phyloP scores from a whole-genome alignment of 2,113 vertebrate species.

The Pycnonotus jocosus region DNA sequence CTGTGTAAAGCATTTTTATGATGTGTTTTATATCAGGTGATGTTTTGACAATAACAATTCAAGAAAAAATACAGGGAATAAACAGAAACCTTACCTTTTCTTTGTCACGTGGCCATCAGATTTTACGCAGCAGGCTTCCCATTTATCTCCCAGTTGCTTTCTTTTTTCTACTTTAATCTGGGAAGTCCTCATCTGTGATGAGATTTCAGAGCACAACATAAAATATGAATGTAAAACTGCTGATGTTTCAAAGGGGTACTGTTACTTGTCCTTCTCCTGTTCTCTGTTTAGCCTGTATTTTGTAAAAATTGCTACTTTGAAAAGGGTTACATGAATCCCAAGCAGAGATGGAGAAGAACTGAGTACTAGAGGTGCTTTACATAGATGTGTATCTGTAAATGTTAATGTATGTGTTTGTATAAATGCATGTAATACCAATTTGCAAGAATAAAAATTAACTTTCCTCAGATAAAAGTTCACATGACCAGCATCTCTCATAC shows the following conservation, averaged over 20 bases:
- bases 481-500: not conserved
- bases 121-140: not conserved
- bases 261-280: not conserved
- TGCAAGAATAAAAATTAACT: not conserved
- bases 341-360: not conserved
- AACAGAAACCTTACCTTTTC: constrained; percentile 16
- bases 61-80: not conserved
- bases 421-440: not conserved
- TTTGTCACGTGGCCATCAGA: not conserved
- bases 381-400: not conserved
- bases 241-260: not conserved
- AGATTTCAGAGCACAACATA: not conserved
- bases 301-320: not conserved
- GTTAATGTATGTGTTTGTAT: not conserved
- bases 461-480: not conserved
- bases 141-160: not conserved
- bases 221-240: not conserved
- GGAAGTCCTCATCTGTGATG: not conserved
- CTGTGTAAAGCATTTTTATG: not conserved
- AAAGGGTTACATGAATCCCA: not conserved
- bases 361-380: not conserved
- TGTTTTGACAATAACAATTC: not conserved
- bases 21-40: not conserved
- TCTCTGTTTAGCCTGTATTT: not conserved
- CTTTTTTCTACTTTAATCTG: not conserved